A percentile compares a stretch with the other conserved stretches of the same genome.
Conservation (phyloP, 2,113 vertebrate species). For the Dolichallabes microphthalmus region DNA sequence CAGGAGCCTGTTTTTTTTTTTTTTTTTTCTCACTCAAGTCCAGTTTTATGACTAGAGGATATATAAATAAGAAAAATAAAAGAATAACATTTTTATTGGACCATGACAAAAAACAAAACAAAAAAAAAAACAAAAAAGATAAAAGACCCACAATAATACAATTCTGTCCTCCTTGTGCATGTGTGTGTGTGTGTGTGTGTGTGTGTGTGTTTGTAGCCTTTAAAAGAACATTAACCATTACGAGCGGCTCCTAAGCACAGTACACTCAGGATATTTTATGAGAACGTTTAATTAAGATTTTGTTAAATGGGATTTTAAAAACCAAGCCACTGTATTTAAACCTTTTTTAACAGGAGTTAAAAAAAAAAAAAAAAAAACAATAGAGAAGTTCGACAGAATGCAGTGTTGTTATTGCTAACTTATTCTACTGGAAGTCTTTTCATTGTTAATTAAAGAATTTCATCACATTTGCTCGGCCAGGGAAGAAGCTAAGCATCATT, state of each 20-base stretch:
- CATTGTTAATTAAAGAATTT: neutral
- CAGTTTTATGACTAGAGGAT: neutral
- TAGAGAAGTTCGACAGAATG: neutral
- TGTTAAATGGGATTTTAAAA: slow-evolving; percentile 1
- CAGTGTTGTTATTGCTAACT: neutral
- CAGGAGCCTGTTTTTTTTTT: too few species aligned
- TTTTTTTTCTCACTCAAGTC: neutral
- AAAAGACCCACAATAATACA: neutral
- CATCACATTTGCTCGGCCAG: neutral
- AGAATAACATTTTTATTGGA: neutral
- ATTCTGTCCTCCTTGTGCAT: neutral
- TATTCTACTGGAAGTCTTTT: neutral
- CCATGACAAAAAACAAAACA: neutral
- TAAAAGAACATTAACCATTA: neutral
- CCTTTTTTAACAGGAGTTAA: neutral
- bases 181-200: neutral
- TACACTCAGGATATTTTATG: neutral
- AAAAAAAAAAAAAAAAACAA: neutral
- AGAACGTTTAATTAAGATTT: neutral
- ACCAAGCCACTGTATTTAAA: neutral
- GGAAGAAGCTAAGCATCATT: neutral
- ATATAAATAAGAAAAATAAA: neutral
- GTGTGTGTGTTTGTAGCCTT: slow-evolving; percentile 2
- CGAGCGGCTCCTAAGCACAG: neutral
- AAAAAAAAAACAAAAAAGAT: neutral